These are phyloP conservation scores for Lasiommata megera DNA, from an alignment of 2,888 invertebrate genomes.

Conservation along the genomic window DNA sequence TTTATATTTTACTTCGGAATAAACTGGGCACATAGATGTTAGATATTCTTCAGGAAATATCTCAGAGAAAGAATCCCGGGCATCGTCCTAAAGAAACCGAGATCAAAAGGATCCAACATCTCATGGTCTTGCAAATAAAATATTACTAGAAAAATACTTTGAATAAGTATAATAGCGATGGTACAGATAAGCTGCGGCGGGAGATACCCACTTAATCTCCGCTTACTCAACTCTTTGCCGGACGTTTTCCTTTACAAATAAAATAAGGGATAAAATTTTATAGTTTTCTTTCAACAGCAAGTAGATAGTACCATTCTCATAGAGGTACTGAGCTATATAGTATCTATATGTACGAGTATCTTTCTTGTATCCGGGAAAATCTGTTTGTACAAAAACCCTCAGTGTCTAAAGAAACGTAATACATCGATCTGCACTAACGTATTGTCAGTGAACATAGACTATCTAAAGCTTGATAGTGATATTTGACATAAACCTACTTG, in stretches of 20 bases:
- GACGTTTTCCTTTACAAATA: constrained; percentile 57
- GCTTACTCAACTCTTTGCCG: constrained; percentile 60
- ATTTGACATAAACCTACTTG: no score
- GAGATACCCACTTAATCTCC: constrained; percentile 54
- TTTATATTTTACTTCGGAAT: not conserved
- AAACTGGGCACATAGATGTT: not conserved
- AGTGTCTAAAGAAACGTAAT: no score
- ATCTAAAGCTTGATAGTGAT: no score
- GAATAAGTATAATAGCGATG: constrained; percentile 59
- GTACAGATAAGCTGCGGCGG: constrained; percentile 58
- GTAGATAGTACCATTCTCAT: not conserved
- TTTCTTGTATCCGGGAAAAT: no score
- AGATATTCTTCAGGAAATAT: not conserved
- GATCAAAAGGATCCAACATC: constrained; percentile 64
- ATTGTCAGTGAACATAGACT: no score
- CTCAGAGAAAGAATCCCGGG: constrained; percentile 14
- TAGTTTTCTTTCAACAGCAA: not conserved
- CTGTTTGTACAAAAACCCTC: no score
- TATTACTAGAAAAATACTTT: constrained; percentile 73
- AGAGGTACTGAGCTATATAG: no score
- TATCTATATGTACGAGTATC: no score
- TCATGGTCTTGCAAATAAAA: constrained; percentile 62
- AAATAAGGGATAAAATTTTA: constrained; percentile 41
- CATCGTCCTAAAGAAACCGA: constrained; percentile 36
- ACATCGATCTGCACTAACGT: no score